phyloP scores from a whole-genome alignment of 2,888 invertebrate species.

The Tenodera sinensis region DNA sequence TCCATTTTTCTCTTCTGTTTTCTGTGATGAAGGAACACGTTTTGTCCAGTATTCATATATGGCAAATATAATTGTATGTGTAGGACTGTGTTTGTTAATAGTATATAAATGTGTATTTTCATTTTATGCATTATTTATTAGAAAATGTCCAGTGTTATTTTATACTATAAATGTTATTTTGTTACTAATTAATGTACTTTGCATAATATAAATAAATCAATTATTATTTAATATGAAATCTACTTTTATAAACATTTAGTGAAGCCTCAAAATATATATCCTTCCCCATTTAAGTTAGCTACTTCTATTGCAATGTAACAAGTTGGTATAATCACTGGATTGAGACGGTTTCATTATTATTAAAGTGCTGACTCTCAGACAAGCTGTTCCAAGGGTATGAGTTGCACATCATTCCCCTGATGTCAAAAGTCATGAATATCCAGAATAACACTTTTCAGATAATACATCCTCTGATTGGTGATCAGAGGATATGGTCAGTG shows the following conservation, averaged over 20 bases:
- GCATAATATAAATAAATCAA: neutral
- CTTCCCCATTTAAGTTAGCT: no score
- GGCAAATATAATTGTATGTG: neutral
- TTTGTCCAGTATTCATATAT: neutral
- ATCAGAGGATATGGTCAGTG: no score
- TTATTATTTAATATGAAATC: slow-evolving; percentile 3
- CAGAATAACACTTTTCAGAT: no score
- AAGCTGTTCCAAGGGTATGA: no score
- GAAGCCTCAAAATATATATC: no score
- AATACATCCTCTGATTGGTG: no score
- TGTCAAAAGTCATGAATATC: no score
- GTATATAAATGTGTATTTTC: neutral
- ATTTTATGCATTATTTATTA: neutral
- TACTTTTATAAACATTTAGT: neutral
- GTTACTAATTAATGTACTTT: slow-evolving; percentile 8
- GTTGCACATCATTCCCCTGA: no score
- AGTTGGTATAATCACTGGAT: no score
- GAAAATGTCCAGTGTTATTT: neutral
- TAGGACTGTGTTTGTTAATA: neutral
- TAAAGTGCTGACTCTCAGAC: no score
- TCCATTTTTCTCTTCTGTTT: neutral
- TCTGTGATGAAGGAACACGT: neutral
- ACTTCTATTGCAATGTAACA: no score
- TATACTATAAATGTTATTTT: slow-evolving; percentile 16
- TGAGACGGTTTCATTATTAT: no score